phyloP scores from a whole-genome alignment of 2,797 vertebrate species.

The Thunnus albacares region DNA sequence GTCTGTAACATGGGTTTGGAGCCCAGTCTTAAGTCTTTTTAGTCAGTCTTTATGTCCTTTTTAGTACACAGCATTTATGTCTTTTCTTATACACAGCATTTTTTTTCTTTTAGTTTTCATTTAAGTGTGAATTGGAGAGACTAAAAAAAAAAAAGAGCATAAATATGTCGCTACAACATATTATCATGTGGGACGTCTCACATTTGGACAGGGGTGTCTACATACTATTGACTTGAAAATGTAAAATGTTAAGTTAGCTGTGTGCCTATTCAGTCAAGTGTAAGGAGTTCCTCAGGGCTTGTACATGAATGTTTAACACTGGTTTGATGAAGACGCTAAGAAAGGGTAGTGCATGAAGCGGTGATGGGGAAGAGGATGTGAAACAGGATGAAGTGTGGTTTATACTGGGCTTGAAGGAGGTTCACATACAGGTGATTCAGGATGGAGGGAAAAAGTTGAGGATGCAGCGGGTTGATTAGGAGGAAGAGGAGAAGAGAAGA shows the following conservation, averaged over 20 bases:
- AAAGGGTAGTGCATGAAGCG: constrained; percentile 22
- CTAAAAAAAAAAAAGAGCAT: too few species aligned
- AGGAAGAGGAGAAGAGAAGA: constrained; percentile 28
- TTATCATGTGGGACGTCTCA: too few species aligned
- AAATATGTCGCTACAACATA: too few species aligned
- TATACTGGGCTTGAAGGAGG: constrained; percentile 19
- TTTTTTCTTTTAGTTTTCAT: not conserved
- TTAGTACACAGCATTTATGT: not conserved
- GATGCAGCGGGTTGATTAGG: constrained; percentile 36
- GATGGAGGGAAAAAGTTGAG: constrained; percentile 13
- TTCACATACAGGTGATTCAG: constrained; percentile 43
- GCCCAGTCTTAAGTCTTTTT: constrained; percentile 7
- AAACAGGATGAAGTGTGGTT: constrained; percentile 34
- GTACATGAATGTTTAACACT: not conserved
- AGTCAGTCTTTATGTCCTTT: not conserved
- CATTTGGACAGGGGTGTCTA: too few species aligned
- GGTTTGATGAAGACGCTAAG: not conserved
- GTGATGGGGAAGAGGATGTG: not conserved
- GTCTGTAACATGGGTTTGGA: constrained; percentile 12
- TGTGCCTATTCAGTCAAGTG: not conserved
- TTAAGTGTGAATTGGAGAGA: not conserved
- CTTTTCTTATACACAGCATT: not conserved
- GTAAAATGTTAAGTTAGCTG: not conserved
- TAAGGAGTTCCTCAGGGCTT: not conserved
- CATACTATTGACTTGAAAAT: not conserved